Conservation (phyloP, 2,888 invertebrate species). For the Cactoblastis cactorum region DNA sequence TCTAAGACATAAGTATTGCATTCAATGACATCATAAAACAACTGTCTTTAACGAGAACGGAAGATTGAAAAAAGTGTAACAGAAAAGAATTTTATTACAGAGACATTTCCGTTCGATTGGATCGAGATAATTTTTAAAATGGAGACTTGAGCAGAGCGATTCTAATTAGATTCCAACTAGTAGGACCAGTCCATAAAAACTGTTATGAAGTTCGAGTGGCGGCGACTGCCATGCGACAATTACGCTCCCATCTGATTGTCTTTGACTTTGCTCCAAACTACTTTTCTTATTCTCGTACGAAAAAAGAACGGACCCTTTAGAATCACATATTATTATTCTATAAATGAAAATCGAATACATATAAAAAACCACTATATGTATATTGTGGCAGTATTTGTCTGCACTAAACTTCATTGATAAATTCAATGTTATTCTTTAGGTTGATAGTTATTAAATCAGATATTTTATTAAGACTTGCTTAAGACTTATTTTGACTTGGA, state of each 20-base stretch:
- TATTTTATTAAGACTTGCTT: too few species aligned
- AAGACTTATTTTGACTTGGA: too few species aligned
- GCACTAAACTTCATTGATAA: too few species aligned
- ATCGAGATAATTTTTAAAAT: constrained; percentile 57
- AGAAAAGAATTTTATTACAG: constrained; percentile 59
- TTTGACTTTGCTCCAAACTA: constrained; percentile 23
- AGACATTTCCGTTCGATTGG: constrained; percentile 58
- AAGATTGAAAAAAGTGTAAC: constrained; percentile 52
- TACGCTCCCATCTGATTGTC: constrained; percentile 44
- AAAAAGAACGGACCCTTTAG: not conserved
- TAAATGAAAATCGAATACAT: too few species aligned
- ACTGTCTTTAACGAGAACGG: constrained; percentile 52
- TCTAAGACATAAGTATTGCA: constrained; percentile 23
- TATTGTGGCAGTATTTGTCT: too few species aligned
- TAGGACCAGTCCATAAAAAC: constrained; percentile 50
- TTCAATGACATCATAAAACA: constrained; percentile 48
- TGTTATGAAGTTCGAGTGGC: constrained; percentile 44
- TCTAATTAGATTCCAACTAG: constrained; percentile 58
- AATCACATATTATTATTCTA: too few species aligned
- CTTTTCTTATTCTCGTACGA: constrained; percentile 29
- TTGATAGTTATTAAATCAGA: too few species aligned
- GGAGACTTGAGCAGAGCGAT: constrained; percentile 45
- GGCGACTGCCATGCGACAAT: constrained; percentile 41
- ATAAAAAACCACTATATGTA: too few species aligned
- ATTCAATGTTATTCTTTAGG: too few species aligned